These are phyloP conservation scores for Diadumene lineata DNA, from an alignment of 92 coral and sea anemone genomes.

Conservation along the genomic window DNA sequence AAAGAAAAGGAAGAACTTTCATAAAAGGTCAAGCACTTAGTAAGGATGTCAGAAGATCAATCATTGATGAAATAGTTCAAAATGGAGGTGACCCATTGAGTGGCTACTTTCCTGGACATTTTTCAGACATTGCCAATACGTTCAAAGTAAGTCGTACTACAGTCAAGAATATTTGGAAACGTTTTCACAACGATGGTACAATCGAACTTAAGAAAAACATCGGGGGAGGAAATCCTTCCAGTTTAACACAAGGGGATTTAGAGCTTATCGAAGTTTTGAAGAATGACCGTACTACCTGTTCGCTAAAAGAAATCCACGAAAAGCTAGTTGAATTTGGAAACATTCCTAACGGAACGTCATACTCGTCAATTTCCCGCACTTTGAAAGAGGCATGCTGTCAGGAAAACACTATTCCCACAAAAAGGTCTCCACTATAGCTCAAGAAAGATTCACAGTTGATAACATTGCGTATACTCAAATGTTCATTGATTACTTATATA, in stretches of 20 bases:
- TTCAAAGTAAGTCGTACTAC: constrained; percentile 21
- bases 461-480: constrained; percentile 61
- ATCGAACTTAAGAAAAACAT: constrained; percentile 3
- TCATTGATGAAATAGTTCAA: constrained; percentile 41
- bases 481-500: constrained; percentile 39
- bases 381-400: constrained; percentile 22
- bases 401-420: constrained; percentile 36
- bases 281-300: constrained; percentile 18
- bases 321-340: constrained; percentile 29
- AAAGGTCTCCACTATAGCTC: constrained; percentile 26
- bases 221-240: constrained; percentile 35
- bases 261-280: constrained; percentile 31
- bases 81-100: constrained; percentile 35
- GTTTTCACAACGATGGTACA: constrained; percentile 10
- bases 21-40: constrained; percentile 22
- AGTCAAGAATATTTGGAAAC: constrained; percentile 38
- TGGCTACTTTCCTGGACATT: constrained; percentile 40
- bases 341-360: constrained; percentile 31
- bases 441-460: constrained; percentile 44
- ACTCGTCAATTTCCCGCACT: constrained; percentile 23
- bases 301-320: constrained; percentile 40
- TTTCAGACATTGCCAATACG: constrained; percentile 19
- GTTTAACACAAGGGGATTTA: constrained; percentile 51
- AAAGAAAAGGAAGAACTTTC: constrained; percentile 5
- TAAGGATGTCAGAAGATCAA: constrained; percentile 16